Percentiles rank a stretch among this genome's conserved stretches.
Evolutionary conservation across 1,140 invertebrate genomes (phyloP).

Genomic region (Calephelis virginiensis): DNA sequence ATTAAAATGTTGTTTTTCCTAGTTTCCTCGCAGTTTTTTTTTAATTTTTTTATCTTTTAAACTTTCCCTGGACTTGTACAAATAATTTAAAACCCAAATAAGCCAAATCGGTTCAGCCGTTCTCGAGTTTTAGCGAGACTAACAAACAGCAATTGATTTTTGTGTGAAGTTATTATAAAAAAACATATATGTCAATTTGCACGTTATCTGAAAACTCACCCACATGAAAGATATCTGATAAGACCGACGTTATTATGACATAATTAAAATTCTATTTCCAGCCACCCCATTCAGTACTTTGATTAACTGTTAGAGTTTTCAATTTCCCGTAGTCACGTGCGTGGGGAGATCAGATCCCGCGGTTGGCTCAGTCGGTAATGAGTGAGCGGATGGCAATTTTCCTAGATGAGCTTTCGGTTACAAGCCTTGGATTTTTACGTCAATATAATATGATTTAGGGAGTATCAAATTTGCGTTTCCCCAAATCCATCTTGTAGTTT

Average conservation of each 20-base stretch:
- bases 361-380: conserved; percentile 72
- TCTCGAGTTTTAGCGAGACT: no score
- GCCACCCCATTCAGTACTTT: conserved; percentile 61
- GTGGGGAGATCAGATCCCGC: conserved; percentile 67
- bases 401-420: conserved; percentile 73
- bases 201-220: background rate
- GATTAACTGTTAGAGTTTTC: conserved; percentile 76
- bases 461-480: conserved; percentile 6
- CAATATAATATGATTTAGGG: conserved; percentile 58
- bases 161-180: no score
- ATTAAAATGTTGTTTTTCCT: no score
- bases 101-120: no score
- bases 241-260: conserved; percentile 9
- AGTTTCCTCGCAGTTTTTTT: no score
- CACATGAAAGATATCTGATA: background rate
- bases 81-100: no score
- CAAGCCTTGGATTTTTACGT: conserved; percentile 53
- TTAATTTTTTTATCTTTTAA: no score
- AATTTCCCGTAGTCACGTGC: conserved; percentile 76
- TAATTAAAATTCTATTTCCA: conserved; percentile 61
- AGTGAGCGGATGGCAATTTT: conserved; percentile 73
- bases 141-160: no score
- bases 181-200: no score
- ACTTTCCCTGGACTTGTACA: no score
- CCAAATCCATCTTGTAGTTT: background rate